Percentiles rank a stretch among this genome's conserved stretches.
These are phyloP conservation scores for Jacana jacana DNA, from an alignment of 2,113 vertebrate species.

Conservation along the genomic window DNA sequence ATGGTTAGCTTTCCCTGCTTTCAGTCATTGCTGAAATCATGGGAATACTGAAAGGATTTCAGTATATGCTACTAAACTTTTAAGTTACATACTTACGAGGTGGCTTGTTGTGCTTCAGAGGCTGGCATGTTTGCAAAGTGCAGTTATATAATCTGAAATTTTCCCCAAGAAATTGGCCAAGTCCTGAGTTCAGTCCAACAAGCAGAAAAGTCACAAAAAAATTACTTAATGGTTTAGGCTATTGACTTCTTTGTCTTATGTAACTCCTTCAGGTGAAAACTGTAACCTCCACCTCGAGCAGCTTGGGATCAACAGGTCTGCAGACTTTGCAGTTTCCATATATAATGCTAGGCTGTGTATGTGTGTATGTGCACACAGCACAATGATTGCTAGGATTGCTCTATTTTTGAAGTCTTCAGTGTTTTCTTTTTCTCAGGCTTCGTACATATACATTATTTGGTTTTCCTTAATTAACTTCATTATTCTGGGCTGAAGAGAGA, in stretches of 20 bases:
- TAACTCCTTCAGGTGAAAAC: neutral
- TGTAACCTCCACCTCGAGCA: neutral
- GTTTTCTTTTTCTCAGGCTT: neutral
- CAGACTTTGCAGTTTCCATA: neutral
- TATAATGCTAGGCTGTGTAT: neutral
- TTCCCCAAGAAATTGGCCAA: neutral
- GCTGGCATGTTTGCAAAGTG: neutral
- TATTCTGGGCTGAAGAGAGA: neutral
- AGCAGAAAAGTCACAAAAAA: neutral
- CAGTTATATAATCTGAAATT: neutral
- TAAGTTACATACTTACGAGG: neutral
- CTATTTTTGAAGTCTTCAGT: neutral
- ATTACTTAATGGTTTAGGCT: neutral
- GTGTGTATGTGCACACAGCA: neutral
- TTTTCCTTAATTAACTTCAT: neutral
- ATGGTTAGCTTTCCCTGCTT: neutral
- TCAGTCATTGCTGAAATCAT: accelerated
- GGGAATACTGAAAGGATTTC: neutral
- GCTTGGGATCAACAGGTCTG: neutral
- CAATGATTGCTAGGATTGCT: neutral
- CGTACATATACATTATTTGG: accelerated
- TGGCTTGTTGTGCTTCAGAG: neutral
- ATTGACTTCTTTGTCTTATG: neutral
- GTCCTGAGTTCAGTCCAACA: neutral
- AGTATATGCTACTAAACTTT: neutral